Percentiles rank a stretch among this genome's conserved stretches.
Evolutionary conservation across 2,797 vertebrate species (phyloP).

Genomic region (Tokudaia muenninki): DNA sequence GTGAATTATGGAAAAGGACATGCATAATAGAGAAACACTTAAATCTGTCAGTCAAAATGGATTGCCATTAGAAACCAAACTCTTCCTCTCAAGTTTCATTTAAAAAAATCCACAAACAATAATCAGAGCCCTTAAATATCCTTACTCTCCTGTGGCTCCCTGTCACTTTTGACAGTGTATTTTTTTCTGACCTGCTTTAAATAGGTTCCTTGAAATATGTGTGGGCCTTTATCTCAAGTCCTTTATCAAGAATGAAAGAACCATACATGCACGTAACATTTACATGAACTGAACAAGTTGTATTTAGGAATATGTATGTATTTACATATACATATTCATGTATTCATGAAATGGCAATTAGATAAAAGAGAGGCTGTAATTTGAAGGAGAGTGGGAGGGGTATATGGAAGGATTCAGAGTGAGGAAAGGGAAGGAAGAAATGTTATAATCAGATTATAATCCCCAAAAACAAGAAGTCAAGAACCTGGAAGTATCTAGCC

Average conservation of each 20-base stretch:
- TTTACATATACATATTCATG: background rate
- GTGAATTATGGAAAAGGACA: background rate
- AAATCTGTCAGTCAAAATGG: background rate
- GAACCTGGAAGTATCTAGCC: background rate
- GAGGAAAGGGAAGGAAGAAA: background rate
- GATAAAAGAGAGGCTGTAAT: background rate
- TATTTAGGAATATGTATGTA: background rate
- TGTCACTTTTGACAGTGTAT: background rate
- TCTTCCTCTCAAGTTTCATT: background rate
- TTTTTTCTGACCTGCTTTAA: background rate
- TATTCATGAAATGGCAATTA: background rate
- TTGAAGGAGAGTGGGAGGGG: too few relatives aligned
- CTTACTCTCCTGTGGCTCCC: background rate
- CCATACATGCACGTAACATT: background rate
- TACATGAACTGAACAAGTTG: background rate
- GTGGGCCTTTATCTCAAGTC: background rate
- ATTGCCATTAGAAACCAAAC: background rate
- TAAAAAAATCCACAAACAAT: background rate
- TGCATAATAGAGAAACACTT: background rate
- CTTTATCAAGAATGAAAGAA: background rate
- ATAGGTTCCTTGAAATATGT: background rate
- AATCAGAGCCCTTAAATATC: background rate
- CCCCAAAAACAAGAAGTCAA: background rate
- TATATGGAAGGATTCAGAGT: background rate
- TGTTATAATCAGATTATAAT: background rate